Percentiles rank a stretch among this genome's conserved stretches.
These are phyloP conservation scores for Cacatua alba DNA, from an alignment of 2,113 vertebrate species.

Conservation along the genomic window DNA sequence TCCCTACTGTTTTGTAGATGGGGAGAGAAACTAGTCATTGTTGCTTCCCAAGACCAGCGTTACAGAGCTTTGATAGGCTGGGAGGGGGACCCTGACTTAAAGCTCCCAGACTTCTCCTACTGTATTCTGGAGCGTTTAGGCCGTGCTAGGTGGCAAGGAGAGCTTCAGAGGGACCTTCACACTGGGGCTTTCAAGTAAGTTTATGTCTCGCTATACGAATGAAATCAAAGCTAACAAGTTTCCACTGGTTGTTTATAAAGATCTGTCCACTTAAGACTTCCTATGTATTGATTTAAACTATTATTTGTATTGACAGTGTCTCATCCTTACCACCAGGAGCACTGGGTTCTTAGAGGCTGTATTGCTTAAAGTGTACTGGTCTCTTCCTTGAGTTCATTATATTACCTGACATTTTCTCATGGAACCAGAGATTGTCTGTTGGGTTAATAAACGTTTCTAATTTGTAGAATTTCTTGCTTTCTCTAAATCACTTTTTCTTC, in stretches of 20 bases:
- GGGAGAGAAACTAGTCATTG: slow-evolving; percentile 87
- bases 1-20: slow-evolving; percentile 76
- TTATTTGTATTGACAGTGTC: not conserved
- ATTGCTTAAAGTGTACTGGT: not conserved
- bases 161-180: slow-evolving; percentile 93
- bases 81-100: slow-evolving; percentile 89
- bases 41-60: slow-evolving; percentile 86
- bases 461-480: not conserved
- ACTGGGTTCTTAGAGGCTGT: not conserved
- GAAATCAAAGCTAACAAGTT: not conserved
- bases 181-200: slow-evolving; percentile 85
- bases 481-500: not conserved
- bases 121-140: slow-evolving; percentile 94
- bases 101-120: slow-evolving; percentile 88
- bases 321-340: not conserved
- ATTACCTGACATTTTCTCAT: not conserved
- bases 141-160: slow-evolving; percentile 93
- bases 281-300: not conserved
- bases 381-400: not conserved
- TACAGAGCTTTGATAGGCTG: slow-evolving; percentile 85
- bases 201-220: not conserved
- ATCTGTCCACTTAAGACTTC: not conserved
- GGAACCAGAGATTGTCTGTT: not conserved
- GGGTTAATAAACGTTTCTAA: not conserved
- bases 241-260: not conserved